Evolutionary conservation across 2,797 vertebrate species (phyloP), one percentile per base, ranked within the genome.

Genomic region (Enteromius thamalakanensis): DNA sequence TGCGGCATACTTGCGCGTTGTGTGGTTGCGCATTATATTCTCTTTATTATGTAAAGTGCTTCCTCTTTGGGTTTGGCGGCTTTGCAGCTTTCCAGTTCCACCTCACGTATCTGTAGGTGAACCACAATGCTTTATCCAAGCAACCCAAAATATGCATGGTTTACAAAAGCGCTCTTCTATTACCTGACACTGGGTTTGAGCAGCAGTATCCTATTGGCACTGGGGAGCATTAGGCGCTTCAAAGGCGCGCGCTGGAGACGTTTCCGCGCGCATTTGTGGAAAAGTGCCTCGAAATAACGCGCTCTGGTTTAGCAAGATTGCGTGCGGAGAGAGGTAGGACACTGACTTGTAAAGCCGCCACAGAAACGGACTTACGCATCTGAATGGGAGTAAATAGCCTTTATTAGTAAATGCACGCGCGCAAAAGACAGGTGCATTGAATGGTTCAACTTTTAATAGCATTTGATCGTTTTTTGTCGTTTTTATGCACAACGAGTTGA

Each of bases 1-100:
- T 86, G 90, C 89, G 86, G 81, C 85, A 65, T 90, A 88, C 86
- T 84, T 34, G 92, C 76, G 93, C 91, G 92, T 89, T 69, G 88
- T 88, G 89, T 89, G 90, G 88, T 77, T 65, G 87, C 91, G 47
- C 86, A 89, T 91, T 91, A 47, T 94, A 93, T 91, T 92, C 90
- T 93, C 92, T 93, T 93, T 93, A 92, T 93, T 90, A 94, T 95
- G 93, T 94, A 91, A 93, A 95, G 95, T 92, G 92, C 92, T 91
- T 87, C 94, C 93, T 91, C 91, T 53, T 93, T 92, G 89, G 92
- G 91, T 85, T 92, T 97, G 96, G 96, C 94, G 86, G 86, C 64
- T 80, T 88, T 93, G 94, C 93, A 94, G 92, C 94, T 96, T 96
- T 95, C 94, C 94, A 93, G 95, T 64, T 82, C 60, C 45, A 77